Conservation (phyloP, 2,888 invertebrate species). For the Drosophila sordidula region DNA sequence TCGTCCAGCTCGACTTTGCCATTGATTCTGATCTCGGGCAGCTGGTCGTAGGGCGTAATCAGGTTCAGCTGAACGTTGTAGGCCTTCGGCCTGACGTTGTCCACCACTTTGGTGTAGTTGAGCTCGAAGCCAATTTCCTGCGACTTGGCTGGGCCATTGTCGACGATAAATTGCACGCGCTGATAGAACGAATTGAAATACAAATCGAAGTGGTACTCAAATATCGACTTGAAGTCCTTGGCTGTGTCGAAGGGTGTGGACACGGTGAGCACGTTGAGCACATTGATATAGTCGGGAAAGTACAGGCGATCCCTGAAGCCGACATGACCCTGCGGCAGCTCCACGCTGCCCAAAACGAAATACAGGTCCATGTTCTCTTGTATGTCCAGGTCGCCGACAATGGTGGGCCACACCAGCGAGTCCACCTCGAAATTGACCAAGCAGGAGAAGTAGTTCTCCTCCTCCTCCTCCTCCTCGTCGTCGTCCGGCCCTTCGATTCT, state of each 20-base stretch:
- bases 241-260: conserved; percentile 86
- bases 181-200: conserved; percentile 85
- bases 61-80: conserved; percentile 86
- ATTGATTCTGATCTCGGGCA: conserved; percentile 85
- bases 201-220: conserved; percentile 85
- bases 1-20: conserved; percentile 86
- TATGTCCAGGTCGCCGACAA: conserved; percentile 86
- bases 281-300: conserved; percentile 85
- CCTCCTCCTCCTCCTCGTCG: conserved; percentile 83
- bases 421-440: conserved; percentile 87
- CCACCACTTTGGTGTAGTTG: conserved; percentile 86
- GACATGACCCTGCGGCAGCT: conserved; percentile 86
- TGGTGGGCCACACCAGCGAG: conserved; percentile 87
- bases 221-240: conserved; percentile 86
- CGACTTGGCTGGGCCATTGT: conserved; percentile 78
- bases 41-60: conserved; percentile 86
- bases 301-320: conserved; percentile 87
- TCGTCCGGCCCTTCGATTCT: conserved; percentile 84
- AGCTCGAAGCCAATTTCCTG: conserved; percentile 85
- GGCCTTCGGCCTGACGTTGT: conserved; percentile 84
- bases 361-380: conserved; percentile 86
- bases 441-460: conserved; percentile 85
- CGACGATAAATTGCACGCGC: conserved; percentile 85
- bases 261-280: conserved; percentile 86
- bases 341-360: conserved; percentile 85